These are phyloP conservation scores for Drosophila santomea DNA, from an alignment of 1,140 invertebrate species.

Conservation along the genomic window DNA sequence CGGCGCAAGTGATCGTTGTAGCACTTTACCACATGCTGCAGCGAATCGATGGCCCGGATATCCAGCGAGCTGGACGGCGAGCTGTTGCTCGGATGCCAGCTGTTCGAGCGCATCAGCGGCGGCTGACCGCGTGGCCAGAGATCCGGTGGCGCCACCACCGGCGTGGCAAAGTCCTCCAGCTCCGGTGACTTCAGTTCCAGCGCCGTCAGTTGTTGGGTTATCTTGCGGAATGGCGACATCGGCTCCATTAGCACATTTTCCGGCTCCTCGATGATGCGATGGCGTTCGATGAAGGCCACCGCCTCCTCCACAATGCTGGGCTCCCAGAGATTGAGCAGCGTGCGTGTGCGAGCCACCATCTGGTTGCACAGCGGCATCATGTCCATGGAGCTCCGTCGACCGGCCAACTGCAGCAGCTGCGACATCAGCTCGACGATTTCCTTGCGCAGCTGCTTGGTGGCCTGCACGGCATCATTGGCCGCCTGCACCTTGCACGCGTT, in stretches of 20 bases:
- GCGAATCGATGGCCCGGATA: slow-evolving; percentile 76
- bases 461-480: slow-evolving; percentile 92
- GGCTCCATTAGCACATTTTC: slow-evolving; percentile 85
- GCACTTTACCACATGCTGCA: slow-evolving; percentile 77
- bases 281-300: slow-evolving; percentile 91
- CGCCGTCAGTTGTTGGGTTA: slow-evolving; percentile 90
- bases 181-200: slow-evolving; percentile 90
- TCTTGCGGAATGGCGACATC: slow-evolving; percentile 90
- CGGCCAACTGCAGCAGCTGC: slow-evolving; percentile 89
- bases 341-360: slow-evolving; percentile 91
- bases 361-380: slow-evolving; percentile 92
- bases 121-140: slow-evolving; percentile 86
- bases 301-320: slow-evolving; percentile 93
- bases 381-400: slow-evolving; percentile 89
- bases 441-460: slow-evolving; percentile 90
- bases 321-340: slow-evolving; percentile 92
- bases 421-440: slow-evolving; percentile 93
- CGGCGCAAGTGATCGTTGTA: slow-evolving; percentile 78
- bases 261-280: slow-evolving; percentile 85
- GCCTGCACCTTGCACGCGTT: slow-evolving; percentile 89
- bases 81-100: slow-evolving; percentile 70
- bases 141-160: slow-evolving; percentile 87
- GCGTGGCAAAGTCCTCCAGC: slow-evolving; percentile 89
- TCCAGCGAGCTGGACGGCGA: slow-evolving; percentile 75
- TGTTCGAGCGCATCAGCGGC: slow-evolving; percentile 78